Conservation (phyloP, 2,888 invertebrate species). For the Notodonta ziczac region DNA sequence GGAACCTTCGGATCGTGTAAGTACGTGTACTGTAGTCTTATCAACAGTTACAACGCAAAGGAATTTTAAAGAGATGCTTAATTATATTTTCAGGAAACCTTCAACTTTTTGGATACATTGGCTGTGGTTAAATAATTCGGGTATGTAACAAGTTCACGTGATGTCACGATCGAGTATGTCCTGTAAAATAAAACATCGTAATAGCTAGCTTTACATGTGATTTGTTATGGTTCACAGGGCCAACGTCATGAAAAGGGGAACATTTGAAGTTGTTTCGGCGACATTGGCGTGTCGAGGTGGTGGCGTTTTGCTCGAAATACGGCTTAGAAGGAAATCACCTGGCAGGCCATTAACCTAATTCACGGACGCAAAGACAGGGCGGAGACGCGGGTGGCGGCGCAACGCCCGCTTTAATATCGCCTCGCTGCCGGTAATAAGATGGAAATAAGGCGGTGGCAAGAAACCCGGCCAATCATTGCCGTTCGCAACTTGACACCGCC, state of each 20-base stretch:
- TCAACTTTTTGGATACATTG: not conserved
- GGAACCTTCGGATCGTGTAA: constrained; percentile 65
- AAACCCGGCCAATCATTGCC: constrained; percentile 79
- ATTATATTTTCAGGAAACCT: constrained; percentile 8
- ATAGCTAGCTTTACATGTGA: not conserved
- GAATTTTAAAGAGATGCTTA: constrained; percentile 31
- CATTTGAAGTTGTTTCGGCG: constrained; percentile 64
- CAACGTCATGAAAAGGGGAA: constrained; percentile 45
- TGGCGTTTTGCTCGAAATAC: constrained; percentile 74
- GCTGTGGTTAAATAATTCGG: not conserved
- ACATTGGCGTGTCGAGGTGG: constrained; percentile 74
- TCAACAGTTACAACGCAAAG: constrained; percentile 54
- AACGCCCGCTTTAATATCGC: constrained; percentile 80
- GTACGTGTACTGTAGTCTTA: constrained; percentile 54
- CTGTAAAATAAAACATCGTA: not conserved
- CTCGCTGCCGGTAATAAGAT: constrained; percentile 81
- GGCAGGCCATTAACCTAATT: constrained; percentile 85
- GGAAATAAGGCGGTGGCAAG: constrained; percentile 80
- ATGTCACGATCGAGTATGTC: not conserved
- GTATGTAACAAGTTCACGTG: not conserved
- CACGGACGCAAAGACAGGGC: constrained; percentile 82
- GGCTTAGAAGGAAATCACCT: constrained; percentile 83
- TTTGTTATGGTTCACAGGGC: not conserved
- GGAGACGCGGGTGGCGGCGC: constrained; percentile 70
- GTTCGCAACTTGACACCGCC: constrained; percentile 70